Conservation (phyloP, 2,797 vertebrate species). For the Danio aesculapii region DNA sequence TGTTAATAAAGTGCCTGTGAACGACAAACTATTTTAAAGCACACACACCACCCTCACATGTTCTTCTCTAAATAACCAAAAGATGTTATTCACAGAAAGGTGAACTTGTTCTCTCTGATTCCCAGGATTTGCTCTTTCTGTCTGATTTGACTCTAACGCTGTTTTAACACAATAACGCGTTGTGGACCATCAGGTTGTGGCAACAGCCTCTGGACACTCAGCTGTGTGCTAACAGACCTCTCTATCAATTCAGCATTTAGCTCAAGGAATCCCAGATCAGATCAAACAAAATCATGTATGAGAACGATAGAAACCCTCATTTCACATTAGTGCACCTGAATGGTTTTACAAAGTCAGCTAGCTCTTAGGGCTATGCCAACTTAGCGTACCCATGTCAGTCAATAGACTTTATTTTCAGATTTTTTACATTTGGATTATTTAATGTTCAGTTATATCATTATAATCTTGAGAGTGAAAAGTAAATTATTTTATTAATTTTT, state of each 20-base stretch:
- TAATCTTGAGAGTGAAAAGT: too few species aligned
- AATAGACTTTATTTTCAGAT: too few species aligned
- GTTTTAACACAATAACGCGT: constrained; percentile 76
- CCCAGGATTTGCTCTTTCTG: constrained; percentile 66
- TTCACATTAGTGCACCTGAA: background rate
- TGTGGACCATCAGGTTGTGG: constrained; percentile 69
- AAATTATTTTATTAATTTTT: too few species aligned
- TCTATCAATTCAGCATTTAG: constrained; percentile 64
- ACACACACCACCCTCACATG: background rate
- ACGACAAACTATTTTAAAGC: background rate
- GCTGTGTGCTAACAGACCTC: constrained; percentile 69
- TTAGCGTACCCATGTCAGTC: too few species aligned
- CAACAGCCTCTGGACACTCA: constrained; percentile 76
- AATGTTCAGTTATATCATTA: too few species aligned
- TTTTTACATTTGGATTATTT: too few species aligned
- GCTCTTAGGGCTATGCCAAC: too few species aligned
- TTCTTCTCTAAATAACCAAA: constrained; percentile 10
- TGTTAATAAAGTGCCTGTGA: background rate
- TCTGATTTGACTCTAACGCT: constrained; percentile 75
- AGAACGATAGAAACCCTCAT: background rate
- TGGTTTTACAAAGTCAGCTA: background rate
- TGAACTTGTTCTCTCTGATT: constrained; percentile 33
- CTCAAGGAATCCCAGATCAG: constrained; percentile 62
- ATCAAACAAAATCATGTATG: constrained; percentile 60
- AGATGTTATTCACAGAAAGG: background rate